Evolutionary conservation across 2,113 vertebrate genomes (phyloP), one percentile per base, ranked within the genome.

Genomic region (Athene cunicularia): DNA sequence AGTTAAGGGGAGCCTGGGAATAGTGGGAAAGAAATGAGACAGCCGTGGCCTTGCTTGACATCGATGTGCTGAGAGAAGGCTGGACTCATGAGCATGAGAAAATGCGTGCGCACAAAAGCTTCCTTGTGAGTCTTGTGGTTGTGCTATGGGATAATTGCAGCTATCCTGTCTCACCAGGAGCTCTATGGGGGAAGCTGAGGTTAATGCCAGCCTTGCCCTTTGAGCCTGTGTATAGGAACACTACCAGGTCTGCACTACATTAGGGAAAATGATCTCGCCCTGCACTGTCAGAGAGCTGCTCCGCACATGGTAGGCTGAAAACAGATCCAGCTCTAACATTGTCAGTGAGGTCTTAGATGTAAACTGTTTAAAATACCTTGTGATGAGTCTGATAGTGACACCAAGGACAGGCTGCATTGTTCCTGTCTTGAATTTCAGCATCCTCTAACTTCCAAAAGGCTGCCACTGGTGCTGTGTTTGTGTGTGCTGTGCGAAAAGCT

Each of bases 391-490:
- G 70, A 30, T 53, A 75, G 53, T 50, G 52, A 67, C 41, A 84
- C 23, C 64, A 33, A 68, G 72, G 64, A 86, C 35, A 59, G 59
- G 33, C n/a, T 93, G 41, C 64, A 26, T 53, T 91, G 59, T n/a
- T 91, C 24, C 32, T 66, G 33, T 71, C 47, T 66, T 41, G 35
- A 62, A 72, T 85, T 90, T 82, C 62, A 60, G 49, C 66, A 49
- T 79, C 35, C 35, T 59, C 24, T 58, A 3, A 19, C 18, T 79
- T 56, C 49, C 24, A 53, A 33, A 30, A 60, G 43, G 17, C 19
- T 3, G 6, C 5, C 1, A 0, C 37, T 39, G 35, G 35, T 68
- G 73, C 91, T 76, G 75, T 0, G 8, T 58, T 67, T 0, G 0
- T 21, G 27, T 2, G 1, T 39, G 43, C 27, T 60, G 58, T 32